Percentiles rank a stretch among this genome's conserved stretches.
phyloP scores from a whole-genome alignment of 1,140 invertebrate genomes.

The Pseudomyrmex concolor region DNA sequence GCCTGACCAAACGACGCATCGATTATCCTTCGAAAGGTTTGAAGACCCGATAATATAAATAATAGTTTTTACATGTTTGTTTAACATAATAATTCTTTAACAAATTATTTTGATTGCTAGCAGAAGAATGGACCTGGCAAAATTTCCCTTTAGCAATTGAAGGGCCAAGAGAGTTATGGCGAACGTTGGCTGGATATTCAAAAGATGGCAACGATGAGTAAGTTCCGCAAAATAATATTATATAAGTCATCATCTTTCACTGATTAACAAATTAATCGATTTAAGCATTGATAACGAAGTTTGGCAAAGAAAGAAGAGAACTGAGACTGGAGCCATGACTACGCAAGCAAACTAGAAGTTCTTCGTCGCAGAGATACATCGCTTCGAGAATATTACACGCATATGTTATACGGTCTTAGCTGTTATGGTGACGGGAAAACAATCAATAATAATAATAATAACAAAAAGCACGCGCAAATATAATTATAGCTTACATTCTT shows the following conservation, averaged over 20 bases:
- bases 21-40: slow-evolving; percentile 66
- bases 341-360: slow-evolving; percentile 47
- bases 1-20: slow-evolving; percentile 71
- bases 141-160: slow-evolving; percentile 80
- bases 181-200: slow-evolving; percentile 77
- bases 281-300: slow-evolving; percentile 76
- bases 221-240: slow-evolving; percentile 39
- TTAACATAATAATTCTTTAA: background rate
- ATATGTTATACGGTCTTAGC: slow-evolving; percentile 18
- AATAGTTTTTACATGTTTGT: background rate
- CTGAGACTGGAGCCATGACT: slow-evolving; percentile 8
- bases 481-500: background rate
- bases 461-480: slow-evolving; percentile 64
- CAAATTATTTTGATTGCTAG: slow-evolving; percentile 13
- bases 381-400: background rate
- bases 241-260: background rate
- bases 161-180: slow-evolving; percentile 79
- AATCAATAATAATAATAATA: slow-evolving; percentile 57
- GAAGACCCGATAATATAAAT: background rate
- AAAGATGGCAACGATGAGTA: slow-evolving; percentile 75
- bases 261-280: slow-evolving; percentile 31
- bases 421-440: slow-evolving; percentile 70
- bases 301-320: slow-evolving; percentile 76
- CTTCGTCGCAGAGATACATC: background rate
- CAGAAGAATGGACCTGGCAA: slow-evolving; percentile 72